Base-by-base conservation (phyloP, 2,888 invertebrate species). In the Cremastobaeus sp. region DNA sequence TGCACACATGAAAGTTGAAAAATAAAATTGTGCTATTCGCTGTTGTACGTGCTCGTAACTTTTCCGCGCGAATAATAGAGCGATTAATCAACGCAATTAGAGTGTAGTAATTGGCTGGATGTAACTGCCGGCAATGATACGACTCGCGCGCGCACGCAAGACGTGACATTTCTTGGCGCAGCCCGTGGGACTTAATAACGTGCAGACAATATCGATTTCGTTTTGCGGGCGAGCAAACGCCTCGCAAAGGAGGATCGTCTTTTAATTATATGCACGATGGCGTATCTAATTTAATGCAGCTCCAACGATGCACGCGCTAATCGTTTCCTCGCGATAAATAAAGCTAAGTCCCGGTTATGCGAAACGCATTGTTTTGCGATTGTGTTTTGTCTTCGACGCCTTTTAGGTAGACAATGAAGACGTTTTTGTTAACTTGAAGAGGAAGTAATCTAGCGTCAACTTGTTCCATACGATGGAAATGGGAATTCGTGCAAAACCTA, bases 21-120 rank as follows among this genome's bases (percentile, higher is more conserved):
- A 37, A 60, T 48, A 28, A 30, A 20, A 12, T 15, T n/a, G 3
- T 1, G 25, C 21, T 47, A 30, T 60, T 47, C 48, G 47, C 28
- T 28, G 25, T 21, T 14, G 34, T 55, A 41, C 35, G 55, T 45
- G 59, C 45, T 12, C 15, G 45, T 45, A 59, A 21, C 32, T 25
- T 45, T 45, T 59, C n/a, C 34, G 35, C 34, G 12, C 25, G 64
- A 65, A 54, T 28, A 20, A 20, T 30, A 20, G 17, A 34, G 48
- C 57, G 57, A 66, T 66, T 57, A 66, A 66, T 66, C 48, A 57
- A 21, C 17, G 57, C 50, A 57, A 66, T 66, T 66, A 66, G 37
- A 35, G 20, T 34, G 39, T 18, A 43, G 37, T 68, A 68, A 68
- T 59, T 68, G 34, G 43, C 41, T 21, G 25, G 37, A 28, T 25